Percentiles rank a stretch among this genome's conserved stretches.
Evolutionary conservation across 2,113 vertebrate species (phyloP).

Genomic region (Crypturellus undulatus): DNA sequence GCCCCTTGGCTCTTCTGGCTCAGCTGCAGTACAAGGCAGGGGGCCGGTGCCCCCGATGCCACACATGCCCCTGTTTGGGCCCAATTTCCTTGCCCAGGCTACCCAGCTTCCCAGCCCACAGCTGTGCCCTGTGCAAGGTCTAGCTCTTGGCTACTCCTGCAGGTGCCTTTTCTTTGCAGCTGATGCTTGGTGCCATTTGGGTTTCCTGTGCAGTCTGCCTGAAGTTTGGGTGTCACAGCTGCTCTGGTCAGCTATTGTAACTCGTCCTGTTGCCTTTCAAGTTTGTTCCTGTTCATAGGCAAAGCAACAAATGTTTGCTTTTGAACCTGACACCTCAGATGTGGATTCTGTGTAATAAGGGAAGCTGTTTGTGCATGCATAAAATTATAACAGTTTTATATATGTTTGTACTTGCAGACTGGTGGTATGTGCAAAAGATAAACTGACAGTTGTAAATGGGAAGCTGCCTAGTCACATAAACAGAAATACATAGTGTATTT

Average conservation of each 20-base stretch:
- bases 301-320: neutral
- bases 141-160: neutral
- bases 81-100: neutral
- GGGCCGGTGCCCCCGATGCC: too few species aligned
- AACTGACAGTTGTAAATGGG: neutral
- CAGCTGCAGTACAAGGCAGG: too few species aligned
- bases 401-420: neutral
- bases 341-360: neutral
- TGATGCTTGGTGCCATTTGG: neutral
- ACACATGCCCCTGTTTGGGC: fast-evolving
- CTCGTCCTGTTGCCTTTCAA: neutral
- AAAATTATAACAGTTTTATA: neutral
- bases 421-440: neutral
- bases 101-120: neutral
- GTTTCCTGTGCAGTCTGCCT: neutral
- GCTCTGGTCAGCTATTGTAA: neutral
- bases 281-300: neutral
- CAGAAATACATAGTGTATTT: neutral
- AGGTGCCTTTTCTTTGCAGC: neutral
- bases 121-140: neutral
- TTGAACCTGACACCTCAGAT: neutral
- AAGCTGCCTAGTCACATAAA: neutral
- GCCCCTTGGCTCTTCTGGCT: too few species aligned
- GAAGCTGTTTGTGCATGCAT: neutral
- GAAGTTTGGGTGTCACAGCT: neutral